Evolutionary conservation across 2,113 vertebrate species (phyloP).

Genomic region (Plecotus auritus): DNA sequence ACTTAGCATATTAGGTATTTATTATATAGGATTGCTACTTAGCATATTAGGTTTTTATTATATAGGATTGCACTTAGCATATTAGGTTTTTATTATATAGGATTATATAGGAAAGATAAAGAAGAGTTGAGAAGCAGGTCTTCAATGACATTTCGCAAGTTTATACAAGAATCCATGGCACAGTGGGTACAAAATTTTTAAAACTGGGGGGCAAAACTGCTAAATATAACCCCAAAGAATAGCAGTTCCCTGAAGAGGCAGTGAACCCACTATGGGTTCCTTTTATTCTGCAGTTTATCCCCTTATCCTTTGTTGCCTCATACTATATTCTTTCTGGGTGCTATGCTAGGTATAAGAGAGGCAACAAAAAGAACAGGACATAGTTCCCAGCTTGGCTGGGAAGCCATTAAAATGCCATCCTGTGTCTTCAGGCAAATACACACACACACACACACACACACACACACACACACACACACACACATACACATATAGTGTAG

Average conservation of each 20-base stretch:
- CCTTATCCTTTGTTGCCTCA: neutral
- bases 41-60: too few species aligned
- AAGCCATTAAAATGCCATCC: neutral
- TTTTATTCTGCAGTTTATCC: neutral
- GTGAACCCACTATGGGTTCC: neutral
- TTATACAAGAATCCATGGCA: neutral
- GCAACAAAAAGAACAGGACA: neutral
- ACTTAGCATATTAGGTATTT: too few species aligned
- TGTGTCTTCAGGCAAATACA: neutral
- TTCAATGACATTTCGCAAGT: neutral
- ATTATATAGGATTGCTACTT: neutral
- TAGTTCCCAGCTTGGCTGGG: neutral
- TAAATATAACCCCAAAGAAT: neutral
- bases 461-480: too few species aligned
- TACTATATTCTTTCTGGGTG: neutral
- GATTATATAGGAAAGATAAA: neutral
- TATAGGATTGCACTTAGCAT: too few species aligned
- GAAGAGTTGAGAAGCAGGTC: neutral
- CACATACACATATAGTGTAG: neutral
- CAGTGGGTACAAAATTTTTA: neutral
- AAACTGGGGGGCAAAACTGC: neutral
- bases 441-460: too few species aligned
- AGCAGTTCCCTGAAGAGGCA: neutral
- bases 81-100: too few species aligned
- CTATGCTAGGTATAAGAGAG: neutral